Conservation (phyloP, 1,140 invertebrate species). For the Carposina sasakii region DNA sequence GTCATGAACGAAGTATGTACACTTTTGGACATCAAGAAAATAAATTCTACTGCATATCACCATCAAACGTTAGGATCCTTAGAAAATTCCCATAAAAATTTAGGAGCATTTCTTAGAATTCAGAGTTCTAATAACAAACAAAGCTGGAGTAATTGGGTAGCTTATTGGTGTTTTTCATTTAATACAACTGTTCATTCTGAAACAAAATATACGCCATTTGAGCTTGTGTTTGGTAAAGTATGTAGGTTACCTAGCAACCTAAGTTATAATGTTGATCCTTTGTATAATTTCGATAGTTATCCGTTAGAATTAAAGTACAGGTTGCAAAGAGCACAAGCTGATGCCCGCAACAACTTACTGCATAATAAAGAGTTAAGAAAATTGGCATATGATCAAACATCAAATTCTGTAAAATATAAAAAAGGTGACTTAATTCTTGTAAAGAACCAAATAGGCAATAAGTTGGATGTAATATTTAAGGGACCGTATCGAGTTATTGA, state of each 20-base stretch:
- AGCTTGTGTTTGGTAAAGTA: neutral
- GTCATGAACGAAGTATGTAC: constrained; percentile 1
- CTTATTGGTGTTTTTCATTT: neutral
- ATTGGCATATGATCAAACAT: neutral
- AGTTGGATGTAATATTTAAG: neutral
- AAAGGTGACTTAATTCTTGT: neutral
- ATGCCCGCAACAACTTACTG: neutral
- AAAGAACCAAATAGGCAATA: constrained; percentile 1
- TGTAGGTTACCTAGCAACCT: constrained; percentile 3
- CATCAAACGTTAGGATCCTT: constrained; percentile 1
- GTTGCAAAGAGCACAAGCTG: neutral
- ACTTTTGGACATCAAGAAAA: neutral
- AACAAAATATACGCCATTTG: constrained; percentile 6
- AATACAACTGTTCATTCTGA: neutral
- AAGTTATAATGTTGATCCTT: neutral
- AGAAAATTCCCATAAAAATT: constrained; percentile 5
- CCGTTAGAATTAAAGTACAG: constrained; percentile 6
- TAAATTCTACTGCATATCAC: neutral
- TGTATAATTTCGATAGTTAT: constrained; percentile 1
- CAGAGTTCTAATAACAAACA: neutral
- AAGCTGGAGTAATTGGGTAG: neutral
- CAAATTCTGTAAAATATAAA: neutral
- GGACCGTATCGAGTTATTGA: neutral
- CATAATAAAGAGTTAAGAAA: neutral
- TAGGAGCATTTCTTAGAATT: neutral